Evolutionary conservation across 2,888 invertebrate genomes (phyloP).

Genomic region (Merodon equestris): DNA sequence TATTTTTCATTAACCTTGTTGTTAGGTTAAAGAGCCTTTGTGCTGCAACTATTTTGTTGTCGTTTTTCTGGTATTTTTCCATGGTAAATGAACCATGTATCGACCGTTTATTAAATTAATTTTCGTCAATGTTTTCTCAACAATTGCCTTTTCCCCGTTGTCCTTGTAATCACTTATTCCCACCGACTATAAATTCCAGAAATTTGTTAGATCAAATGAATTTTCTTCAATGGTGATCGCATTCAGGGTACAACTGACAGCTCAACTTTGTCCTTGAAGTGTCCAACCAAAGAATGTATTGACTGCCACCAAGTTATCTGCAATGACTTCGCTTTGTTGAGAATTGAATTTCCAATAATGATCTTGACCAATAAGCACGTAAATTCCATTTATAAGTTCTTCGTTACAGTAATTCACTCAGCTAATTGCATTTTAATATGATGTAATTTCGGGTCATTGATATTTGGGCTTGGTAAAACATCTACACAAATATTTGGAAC

Average conservation of each 20-base stretch:
- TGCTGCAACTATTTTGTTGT: conserved; percentile 14
- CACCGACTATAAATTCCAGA: not conserved
- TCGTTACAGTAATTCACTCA: not conserved
- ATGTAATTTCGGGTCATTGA: conserved; percentile 1
- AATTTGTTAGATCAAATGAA: conserved; percentile 1
- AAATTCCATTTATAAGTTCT: not conserved
- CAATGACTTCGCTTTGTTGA: conserved; percentile 32
- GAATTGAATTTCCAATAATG: conserved; percentile 54
- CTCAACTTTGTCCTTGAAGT: conserved; percentile 20
- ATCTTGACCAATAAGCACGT: conserved; percentile 38
- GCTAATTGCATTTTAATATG: not conserved
- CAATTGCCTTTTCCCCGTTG: not conserved
- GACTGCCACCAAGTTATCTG: conserved; percentile 5
- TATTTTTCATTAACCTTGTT: not conserved
- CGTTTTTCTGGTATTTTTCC: not conserved
- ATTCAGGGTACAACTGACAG: not conserved
- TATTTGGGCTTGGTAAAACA: conserved; percentile 38
- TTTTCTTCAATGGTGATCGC: conserved; percentile 1
- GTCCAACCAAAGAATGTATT: conserved; percentile 21
- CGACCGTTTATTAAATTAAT: conserved; percentile 30
- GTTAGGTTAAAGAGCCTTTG: conserved; percentile 9
- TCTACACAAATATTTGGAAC: conserved; percentile 45
- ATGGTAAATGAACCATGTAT: conserved; percentile 3
- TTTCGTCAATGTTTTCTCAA: conserved; percentile 24
- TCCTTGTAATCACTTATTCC: not conserved